A percentile compares a stretch with the other conserved stretches of the same genome.
These are phyloP conservation scores for Montipora cactus DNA, from an alignment of 64 coral and sea anemone species.

Conservation along the genomic window DNA sequence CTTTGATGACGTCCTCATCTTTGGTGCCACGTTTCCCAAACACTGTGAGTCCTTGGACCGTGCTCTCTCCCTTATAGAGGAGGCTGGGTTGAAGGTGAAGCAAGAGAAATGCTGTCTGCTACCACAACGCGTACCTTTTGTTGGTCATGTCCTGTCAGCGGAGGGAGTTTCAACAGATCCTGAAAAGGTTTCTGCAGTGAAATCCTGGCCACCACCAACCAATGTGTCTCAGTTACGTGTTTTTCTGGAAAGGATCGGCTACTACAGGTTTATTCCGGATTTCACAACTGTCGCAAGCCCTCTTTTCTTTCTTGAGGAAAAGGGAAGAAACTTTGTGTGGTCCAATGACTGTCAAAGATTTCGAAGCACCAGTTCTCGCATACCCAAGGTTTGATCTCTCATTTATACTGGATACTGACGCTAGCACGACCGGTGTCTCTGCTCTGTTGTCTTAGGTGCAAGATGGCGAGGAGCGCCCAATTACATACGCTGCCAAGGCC, in stretches of 20 bases:
- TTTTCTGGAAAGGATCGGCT: conserved; percentile 38
- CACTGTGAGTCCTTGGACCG: conserved; percentile 34
- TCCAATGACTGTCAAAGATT: background rate
- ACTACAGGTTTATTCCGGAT: conserved; percentile 50
- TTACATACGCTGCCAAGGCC: no score
- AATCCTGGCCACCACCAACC: conserved; percentile 50
- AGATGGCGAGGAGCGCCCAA: no score
- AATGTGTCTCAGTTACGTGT: conserved; percentile 56
- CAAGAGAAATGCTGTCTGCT: conserved; percentile 58
- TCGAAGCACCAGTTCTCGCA: background rate
- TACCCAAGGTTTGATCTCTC: no score
- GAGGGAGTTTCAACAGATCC: conserved; percentile 55
- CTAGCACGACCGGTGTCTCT: no score
- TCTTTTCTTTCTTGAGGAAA: conserved; percentile 19
- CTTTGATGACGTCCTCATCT: conserved; percentile 47
- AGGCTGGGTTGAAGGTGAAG: conserved; percentile 59
- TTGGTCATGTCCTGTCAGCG: conserved; percentile 60
- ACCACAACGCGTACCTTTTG: background rate
- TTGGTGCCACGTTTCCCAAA: conserved; percentile 12
- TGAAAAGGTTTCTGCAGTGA: conserved; percentile 52
- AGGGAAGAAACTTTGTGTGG: background rate
- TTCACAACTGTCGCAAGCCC: conserved; percentile 46
- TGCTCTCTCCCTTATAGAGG: conserved; percentile 8
- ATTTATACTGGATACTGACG: no score
- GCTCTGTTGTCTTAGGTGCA: no score